Evolutionary conservation across 2,113 vertebrate species (phyloP), one percentile per base, ranked within the genome.

Genomic region (Brachirus orientalis): DNA sequence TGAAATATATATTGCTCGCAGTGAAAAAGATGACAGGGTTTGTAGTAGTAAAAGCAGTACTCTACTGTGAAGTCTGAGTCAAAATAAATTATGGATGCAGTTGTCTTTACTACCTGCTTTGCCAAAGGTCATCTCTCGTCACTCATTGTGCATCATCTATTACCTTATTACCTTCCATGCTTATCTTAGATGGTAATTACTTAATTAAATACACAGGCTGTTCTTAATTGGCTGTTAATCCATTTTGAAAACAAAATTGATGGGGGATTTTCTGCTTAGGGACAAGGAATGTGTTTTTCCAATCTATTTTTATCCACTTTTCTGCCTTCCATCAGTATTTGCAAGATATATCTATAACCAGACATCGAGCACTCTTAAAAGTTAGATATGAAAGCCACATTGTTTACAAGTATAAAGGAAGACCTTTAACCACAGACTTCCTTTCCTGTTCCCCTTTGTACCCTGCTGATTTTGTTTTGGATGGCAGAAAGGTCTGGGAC

Each of bases 401-500:
- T 82, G 69, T 88, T 86, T 80, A 63, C 14, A 5, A 40, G 35
- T 48, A 40, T 72, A 53, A 59, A 54, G 55, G 60, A 60, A 66
- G 59, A 66, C 38, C 57, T 76, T 79, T 56, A 50, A 57, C 36
- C 69, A 40, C 54, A 65, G 54, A 61, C 56, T 47, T 82, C 65
- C 62, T 73, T 78, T 72, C 75, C 69, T 60, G 69, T 63, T 69
- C 41, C 55, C 53, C 68, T 84, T 83, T 86, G 84, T 82, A 80
- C 68, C 80, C 73, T 75, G 86, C 73, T 89, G 89, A 45, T 63
- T 88, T 85, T 86, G 83, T 88, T 89, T 86, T 91, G 75, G 72
- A 87, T 86, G 84, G 70, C 77, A 78, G 69, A 69, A 81, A 69
- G 62, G 74, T 80, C 63, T 78, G 18, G 69, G 77, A 85, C 87